A percentile compares a stretch with the other conserved stretches of the same genome.
Conservation (phyloP, 2,113 vertebrate genomes). For the Hyla sarda region DNA sequence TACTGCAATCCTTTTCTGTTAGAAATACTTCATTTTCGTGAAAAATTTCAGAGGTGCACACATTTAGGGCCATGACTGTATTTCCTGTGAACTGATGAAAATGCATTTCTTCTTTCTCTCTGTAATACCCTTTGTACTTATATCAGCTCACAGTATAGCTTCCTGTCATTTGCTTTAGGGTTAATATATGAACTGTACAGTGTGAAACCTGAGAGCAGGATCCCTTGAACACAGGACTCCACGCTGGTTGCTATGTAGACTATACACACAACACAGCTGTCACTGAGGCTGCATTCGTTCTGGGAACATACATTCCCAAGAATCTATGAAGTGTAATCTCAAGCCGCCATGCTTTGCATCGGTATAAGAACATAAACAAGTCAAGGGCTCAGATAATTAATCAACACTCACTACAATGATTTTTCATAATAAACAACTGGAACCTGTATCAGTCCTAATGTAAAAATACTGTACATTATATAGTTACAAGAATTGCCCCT, state of each 20-base stretch:
- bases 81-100: neutral
- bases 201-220: constrained; percentile 7
- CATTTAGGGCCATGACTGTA: too few species aligned
- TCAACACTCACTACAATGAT: constrained; percentile 10
- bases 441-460: neutral
- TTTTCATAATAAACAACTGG: neutral
- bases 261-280: constrained; percentile 66
- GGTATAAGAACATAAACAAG: constrained; percentile 61
- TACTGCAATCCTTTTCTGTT: too few species aligned
- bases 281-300: constrained; percentile 21
- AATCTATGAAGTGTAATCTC: constrained; percentile 15
- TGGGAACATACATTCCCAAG: constrained; percentile 37
- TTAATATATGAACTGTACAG: neutral
- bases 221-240: constrained; percentile 43
- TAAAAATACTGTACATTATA: neutral
- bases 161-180: constrained; percentile 52
- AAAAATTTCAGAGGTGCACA: too few species aligned
- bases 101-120: neutral
- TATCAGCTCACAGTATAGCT: neutral
- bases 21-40: too few species aligned
- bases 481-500: neutral
- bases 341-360: constrained; percentile 57
- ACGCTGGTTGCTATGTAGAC: constrained; percentile 61
- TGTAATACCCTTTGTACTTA: too few species aligned
- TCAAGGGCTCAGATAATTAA: constrained; percentile 42